Evolutionary conservation across 1,140 invertebrate genomes (phyloP).

Genomic region (Pseudomyrmex flavicornis): DNA sequence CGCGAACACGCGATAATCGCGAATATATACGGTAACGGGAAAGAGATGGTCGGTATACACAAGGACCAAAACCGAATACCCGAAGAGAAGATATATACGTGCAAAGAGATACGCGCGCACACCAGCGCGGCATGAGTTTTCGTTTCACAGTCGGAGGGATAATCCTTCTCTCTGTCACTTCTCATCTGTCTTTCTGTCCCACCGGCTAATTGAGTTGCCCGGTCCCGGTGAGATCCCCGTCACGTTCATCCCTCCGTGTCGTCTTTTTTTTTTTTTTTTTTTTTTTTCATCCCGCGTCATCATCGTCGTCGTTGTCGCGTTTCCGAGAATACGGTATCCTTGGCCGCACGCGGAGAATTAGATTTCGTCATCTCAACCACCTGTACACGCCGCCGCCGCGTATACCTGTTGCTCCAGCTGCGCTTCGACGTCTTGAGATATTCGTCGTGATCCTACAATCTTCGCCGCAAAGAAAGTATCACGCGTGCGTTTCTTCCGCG

Average conservation of each 20-base stretch:
- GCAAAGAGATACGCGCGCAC: constrained; percentile 43
- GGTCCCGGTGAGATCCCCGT: constrained; percentile 62
- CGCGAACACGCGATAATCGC: constrained; percentile 38
- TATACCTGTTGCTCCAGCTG: constrained; percentile 44
- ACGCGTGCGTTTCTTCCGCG: constrained; percentile 25
- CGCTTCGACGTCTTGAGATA: constrained; percentile 3
- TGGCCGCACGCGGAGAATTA: constrained; percentile 52
- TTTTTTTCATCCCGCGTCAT: too few relatives aligned
- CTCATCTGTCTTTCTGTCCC: constrained; percentile 76
- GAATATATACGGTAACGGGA: constrained; percentile 79
- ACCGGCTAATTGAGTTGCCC: constrained; percentile 73
- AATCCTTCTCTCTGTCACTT: constrained; percentile 79
- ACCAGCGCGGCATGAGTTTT: constrained; percentile 73
- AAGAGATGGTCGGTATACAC: constrained; percentile 70
- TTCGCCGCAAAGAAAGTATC: constrained; percentile 42
- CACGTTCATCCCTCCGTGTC: constrained; percentile 54
- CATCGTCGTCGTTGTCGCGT: too few relatives aligned
- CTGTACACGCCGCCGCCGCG: constrained; percentile 32
- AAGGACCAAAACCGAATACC: constrained; percentile 61
- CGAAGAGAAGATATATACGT: constrained; percentile 59
- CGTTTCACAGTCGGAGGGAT: constrained; percentile 78
- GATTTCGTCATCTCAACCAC: constrained; percentile 61
- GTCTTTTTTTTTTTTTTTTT: background rate
- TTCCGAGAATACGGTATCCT: too few relatives aligned
- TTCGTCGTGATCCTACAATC: constrained; percentile 20